A percentile compares a stretch with the other conserved stretches of the same genome.
Evolutionary conservation across 2,797 vertebrate genomes (phyloP).

Genomic region (Arctocebus calabarensis): DNA sequence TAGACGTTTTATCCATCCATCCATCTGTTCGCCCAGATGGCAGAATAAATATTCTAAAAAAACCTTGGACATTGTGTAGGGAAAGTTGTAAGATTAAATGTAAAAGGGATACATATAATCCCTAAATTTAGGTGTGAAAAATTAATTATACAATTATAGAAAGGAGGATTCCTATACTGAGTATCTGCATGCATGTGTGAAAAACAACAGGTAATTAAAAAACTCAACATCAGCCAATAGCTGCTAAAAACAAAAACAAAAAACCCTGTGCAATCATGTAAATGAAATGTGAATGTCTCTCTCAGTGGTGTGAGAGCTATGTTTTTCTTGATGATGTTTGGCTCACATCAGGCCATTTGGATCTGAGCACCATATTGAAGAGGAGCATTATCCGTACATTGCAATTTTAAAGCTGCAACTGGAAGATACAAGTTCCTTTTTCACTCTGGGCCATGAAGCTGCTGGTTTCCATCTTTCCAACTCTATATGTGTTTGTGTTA

Average conservation of each 20-base stretch:
- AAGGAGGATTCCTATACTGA: neutral
- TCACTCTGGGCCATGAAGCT: neutral
- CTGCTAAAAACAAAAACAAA: neutral
- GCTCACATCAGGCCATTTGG: neutral
- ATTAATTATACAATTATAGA: slow-evolving; percentile 18
- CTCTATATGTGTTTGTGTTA: neutral
- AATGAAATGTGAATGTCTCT: neutral
- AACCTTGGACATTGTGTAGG: slow-evolving; percentile 19
- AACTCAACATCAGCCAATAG: neutral
- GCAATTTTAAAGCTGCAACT: neutral
- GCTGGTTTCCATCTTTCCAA: neutral
- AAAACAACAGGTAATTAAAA: slow-evolving; percentile 46
- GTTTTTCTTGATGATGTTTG: slow-evolving; percentile 17
- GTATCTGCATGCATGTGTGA: neutral
- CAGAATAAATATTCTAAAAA: slow-evolving; percentile 70
- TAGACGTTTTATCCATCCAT: slow-evolving; percentile 64
- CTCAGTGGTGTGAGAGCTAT: neutral
- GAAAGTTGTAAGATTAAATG: slow-evolving; percentile 67
- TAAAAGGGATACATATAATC: neutral
- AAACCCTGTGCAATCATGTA: neutral
- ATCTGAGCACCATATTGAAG: neutral
- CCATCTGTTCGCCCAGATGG: slow-evolving; percentile 77
- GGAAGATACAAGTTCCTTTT: neutral
- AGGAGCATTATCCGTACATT: neutral
- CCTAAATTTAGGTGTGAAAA: slow-evolving; percentile 43